A percentile compares a stretch with the other conserved stretches of the same genome.
phyloP scores from a whole-genome alignment of 1,140 invertebrate species.

The Mylabris phalerata region DNA sequence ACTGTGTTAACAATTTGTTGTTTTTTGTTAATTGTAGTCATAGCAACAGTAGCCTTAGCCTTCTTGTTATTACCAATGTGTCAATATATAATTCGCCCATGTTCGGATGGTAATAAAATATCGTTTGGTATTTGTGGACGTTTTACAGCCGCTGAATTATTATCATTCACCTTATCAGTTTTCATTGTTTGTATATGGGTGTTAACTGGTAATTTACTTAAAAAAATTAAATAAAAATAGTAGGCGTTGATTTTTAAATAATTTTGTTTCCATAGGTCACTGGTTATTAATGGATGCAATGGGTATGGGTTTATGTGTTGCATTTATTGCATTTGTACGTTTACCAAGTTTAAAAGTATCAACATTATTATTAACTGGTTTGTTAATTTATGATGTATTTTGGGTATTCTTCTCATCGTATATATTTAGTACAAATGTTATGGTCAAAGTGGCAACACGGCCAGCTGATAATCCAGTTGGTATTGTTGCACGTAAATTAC shows the following conservation, averaged over 20 bases:
- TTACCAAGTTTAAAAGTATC: constrained; percentile 95
- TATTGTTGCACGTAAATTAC: constrained; percentile 83
- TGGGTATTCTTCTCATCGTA: constrained; percentile 99
- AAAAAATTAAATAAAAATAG: neutral
- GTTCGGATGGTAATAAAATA: constrained; percentile 79
- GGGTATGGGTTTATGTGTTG: constrained; percentile 96
- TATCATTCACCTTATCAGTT: constrained; percentile 87
- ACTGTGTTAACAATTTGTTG: neutral
- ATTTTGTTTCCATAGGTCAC: constrained; percentile 53
- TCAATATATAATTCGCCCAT: constrained; percentile 88
- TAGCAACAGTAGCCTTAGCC: constrained; percentile 92
- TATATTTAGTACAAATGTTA: constrained; percentile 97
- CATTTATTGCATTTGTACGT: constrained; percentile 93
- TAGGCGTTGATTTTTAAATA: neutral
- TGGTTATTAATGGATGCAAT: constrained; percentile 97
- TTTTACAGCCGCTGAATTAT: constrained; percentile 88
- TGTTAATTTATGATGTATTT: constrained; percentile 95
- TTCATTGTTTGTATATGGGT: constrained; percentile 96
- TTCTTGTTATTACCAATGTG: constrained; percentile 95
- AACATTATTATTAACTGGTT: constrained; percentile 84
- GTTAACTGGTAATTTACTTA: constrained; percentile 58
- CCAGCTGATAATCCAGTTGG: constrained; percentile 96
- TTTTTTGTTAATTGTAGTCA: constrained; percentile 60
- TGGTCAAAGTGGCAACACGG: constrained; percentile 91
- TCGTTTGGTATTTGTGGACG: constrained; percentile 86